These are phyloP conservation scores for Hirundichthys speculiger DNA, from an alignment of 2,113 vertebrate species.

Conservation along the genomic window DNA sequence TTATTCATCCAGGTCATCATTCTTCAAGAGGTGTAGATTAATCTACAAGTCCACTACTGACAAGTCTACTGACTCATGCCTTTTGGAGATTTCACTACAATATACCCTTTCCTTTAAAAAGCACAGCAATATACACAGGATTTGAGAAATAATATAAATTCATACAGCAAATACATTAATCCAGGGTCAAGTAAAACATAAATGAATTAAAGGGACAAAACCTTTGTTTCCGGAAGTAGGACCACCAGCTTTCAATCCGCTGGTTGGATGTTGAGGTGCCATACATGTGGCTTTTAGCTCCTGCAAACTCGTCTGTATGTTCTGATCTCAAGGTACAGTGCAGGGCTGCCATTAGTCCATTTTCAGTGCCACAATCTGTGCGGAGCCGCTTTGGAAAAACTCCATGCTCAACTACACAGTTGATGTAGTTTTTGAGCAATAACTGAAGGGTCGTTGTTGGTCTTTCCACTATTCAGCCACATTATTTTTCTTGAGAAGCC, in stretches of 20 bases:
- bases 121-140: too few relatives aligned
- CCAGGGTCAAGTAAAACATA: not conserved
- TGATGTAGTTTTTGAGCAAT: not conserved
- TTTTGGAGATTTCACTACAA: too few relatives aligned
- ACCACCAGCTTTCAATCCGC: slow-evolving; percentile 6
- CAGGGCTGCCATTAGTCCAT: not conserved
- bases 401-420: not conserved
- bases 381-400: too few relatives aligned
- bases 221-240: slow-evolving; percentile 1
- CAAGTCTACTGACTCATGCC: too few relatives aligned
- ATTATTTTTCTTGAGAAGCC: too few relatives aligned
- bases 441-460: not conserved
- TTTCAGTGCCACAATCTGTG: not conserved
- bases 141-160: not conserved
- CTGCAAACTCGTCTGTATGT: slow-evolving; percentile 1
- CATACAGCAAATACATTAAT: not conserved
- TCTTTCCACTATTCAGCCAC: too few relatives aligned
- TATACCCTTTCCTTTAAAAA: too few relatives aligned
- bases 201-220: not conserved
- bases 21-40: too few relatives aligned
- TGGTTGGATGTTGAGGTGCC: slow-evolving; percentile 3
- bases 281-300: slow-evolving; percentile 1
- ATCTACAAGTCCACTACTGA: too few relatives aligned
- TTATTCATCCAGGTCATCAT: too few relatives aligned
- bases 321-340: not conserved